Base-by-base conservation (phyloP, 2,888 invertebrate genomes). In the Orgyia antiqua region DNA sequence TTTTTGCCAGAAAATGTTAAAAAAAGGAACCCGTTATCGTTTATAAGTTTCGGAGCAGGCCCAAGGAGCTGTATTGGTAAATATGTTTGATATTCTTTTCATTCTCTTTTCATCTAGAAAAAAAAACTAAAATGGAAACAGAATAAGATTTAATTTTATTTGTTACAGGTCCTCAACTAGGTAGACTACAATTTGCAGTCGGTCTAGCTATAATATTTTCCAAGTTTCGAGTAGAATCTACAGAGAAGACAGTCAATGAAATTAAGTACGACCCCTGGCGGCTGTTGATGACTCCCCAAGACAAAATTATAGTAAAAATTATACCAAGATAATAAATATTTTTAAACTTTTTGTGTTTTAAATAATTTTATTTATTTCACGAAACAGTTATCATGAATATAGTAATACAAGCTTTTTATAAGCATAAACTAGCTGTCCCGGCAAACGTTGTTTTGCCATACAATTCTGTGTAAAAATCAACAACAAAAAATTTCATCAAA, bases 1-100 rank as follows among this genome's bases (percentile, higher is more conserved):
- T 87, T 87, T 51, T 53, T 58, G 9, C 45, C 61, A 24, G 56
- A 59, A 20, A 57, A 55, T 31, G 11, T 12, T 2, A 17, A 19
- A 6, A 25, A 36, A 4, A 31, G 43, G 4, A 45, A 45, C 11
- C 24, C 42, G 3, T 44, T 36, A 21, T 33, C 43, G 1, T 51
- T 39, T 25, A 3, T 51, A 18, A 48, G 50, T 2, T 56, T 53
- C 20, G 51, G 53, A n/a, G 18, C 26, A 12, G 56, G 53, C 4
- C 51, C 51, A 4, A 39, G 56, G 12, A 43, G 42, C 11, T 53
- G 51, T 13, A 17, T 30, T 10, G 30, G 30, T 30, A 18, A 30
- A n/a, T n/a, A n/a, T n/a, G 30, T 18, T 19, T 3, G 3, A 5
- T n/a, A 9, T 20, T 20, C 4, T n/a, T 4, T 4, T 20, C 9